phyloP scores from a whole-genome alignment of 2,888 invertebrate genomes.

The Hypolimnas misippus region DNA sequence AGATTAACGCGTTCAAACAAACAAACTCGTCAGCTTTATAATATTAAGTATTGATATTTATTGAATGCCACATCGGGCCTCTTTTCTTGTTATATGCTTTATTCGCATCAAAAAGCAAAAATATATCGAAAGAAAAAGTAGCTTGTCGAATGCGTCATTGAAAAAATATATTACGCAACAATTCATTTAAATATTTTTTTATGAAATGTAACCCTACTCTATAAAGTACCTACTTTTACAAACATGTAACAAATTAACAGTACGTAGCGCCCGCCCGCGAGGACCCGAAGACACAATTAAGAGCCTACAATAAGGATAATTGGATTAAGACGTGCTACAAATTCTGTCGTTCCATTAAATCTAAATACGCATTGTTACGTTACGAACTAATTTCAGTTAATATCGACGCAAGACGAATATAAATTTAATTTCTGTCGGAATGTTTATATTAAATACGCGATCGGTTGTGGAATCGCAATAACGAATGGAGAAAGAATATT shows the following conservation, averaged over 20 bases:
- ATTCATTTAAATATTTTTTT: no score
- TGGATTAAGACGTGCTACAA: constrained; percentile 14
- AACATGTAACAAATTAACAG: not conserved
- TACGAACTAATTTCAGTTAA: constrained; percentile 18
- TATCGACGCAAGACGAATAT: constrained; percentile 12
- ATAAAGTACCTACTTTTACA: no score
- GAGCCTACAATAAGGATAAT: constrained; percentile 24
- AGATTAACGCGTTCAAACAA: no score
- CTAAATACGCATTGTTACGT: constrained; percentile 13
- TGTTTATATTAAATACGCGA: constrained; percentile 14
- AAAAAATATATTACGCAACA: no score
- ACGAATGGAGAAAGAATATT: not conserved
- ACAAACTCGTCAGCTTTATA: no score
- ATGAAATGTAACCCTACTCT: no score
- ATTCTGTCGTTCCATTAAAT: constrained; percentile 15
- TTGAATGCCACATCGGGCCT: no score
- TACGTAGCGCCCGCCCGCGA: not conserved
- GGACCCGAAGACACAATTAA: constrained; percentile 12
- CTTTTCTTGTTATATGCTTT: no score
- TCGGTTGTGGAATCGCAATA: not conserved
- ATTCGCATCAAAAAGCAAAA: no score
- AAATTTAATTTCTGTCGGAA: constrained; percentile 18
- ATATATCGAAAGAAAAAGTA: no score
- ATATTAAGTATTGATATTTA: no score
- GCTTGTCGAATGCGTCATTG: no score